These are phyloP conservation scores for Euschistus heros DNA, from an alignment of 1,140 invertebrate species.

Conservation along the genomic window DNA sequence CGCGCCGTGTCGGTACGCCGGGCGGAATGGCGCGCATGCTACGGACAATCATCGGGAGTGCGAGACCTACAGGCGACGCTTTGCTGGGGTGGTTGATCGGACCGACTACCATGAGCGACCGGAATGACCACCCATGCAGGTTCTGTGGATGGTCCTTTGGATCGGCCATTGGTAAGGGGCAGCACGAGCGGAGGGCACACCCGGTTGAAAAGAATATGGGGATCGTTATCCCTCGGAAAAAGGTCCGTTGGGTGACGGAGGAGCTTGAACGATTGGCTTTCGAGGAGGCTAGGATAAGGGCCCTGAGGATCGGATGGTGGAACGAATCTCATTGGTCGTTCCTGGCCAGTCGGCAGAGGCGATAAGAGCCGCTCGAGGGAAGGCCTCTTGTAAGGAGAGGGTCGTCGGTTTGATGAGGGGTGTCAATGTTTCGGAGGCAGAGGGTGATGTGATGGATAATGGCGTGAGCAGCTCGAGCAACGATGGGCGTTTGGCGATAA, in stretches of 20 bases:
- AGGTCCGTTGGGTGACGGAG: not conserved
- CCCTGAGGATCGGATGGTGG: not conserved
- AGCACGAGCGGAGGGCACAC: too few relatives aligned
- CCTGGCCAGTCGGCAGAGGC: not conserved
- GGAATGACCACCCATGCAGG: not conserved
- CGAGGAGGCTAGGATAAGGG: not conserved
- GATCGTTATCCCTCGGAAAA: not conserved
- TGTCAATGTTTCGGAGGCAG: too few relatives aligned
- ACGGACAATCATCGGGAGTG: not conserved
- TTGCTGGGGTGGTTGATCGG: not conserved
- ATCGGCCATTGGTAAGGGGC: too few relatives aligned
- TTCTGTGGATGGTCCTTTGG: too few relatives aligned
- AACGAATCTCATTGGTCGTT: not conserved
- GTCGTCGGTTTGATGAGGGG: too few relatives aligned
- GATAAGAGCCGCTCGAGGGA: not conserved
- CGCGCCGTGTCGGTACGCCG: not conserved
- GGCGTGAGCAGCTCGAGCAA: too few relatives aligned
- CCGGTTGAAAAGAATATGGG: too few relatives aligned
- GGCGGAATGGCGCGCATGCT: not conserved
- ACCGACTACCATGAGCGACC: not conserved
- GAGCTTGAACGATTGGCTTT: not conserved
- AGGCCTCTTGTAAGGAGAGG: not conserved
- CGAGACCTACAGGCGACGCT: not conserved
- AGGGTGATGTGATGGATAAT: too few relatives aligned
- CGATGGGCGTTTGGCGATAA: too few relatives aligned